Evolutionary conservation across 1,140 invertebrate species (phyloP).

Genomic region (Trichonephila clavata): DNA sequence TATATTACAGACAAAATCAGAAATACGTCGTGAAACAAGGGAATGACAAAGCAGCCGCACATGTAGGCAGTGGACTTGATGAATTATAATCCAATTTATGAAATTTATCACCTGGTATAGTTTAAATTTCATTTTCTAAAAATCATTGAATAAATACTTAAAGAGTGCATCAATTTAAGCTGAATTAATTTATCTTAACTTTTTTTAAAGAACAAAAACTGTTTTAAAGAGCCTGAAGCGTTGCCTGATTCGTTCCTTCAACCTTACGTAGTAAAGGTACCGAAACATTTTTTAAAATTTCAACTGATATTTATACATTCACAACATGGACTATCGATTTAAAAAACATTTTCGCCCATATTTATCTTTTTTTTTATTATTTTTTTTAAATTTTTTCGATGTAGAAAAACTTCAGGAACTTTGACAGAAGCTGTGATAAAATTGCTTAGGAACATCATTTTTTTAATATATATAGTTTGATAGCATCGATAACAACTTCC

Average conservation of each 20-base stretch:
- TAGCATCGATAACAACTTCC: conserved; percentile 70
- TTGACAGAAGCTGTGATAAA: conserved; percentile 75
- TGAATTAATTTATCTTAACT: background rate
- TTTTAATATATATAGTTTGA: conserved; percentile 75
- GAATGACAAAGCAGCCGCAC: background rate
- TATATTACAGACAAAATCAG: background rate
- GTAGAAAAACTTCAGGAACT: conserved; percentile 77
- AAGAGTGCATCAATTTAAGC: no score
- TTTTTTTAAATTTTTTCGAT: conserved; percentile 77
- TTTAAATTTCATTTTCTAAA: no score
- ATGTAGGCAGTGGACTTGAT: background rate
- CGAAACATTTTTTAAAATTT: conserved; percentile 73
- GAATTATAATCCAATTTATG: background rate
- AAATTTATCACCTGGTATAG: no score
- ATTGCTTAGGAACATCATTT: conserved; percentile 73
- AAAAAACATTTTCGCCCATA: conserved; percentile 73
- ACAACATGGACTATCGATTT: conserved; percentile 76
- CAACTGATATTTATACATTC: conserved; percentile 76
- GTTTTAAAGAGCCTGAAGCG: conserved; percentile 37
- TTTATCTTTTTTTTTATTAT: conserved; percentile 70
- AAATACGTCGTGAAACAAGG: background rate
- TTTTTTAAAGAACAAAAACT: background rate
- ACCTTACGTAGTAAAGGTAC: conserved; percentile 75
- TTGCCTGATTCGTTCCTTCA: conserved; percentile 65
- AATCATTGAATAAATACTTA: no score